Base-by-base conservation (phyloP, 2,888 invertebrate species). In the Drosophila neonasuta region DNA sequence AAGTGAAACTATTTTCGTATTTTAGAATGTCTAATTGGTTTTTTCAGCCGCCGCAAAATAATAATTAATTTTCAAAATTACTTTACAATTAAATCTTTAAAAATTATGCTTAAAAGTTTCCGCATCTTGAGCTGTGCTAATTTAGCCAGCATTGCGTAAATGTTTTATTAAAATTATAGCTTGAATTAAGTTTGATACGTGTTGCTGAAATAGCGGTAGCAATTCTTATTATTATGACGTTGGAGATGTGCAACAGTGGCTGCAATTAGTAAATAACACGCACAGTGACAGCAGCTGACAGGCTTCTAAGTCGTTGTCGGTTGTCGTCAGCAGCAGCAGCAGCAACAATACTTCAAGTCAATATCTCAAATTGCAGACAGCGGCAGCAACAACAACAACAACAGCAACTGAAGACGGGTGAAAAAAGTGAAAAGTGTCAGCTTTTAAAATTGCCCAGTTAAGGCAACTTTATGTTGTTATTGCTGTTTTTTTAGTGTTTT, bases 361-460 rank as follows among this genome's bases (percentile, higher is more conserved):
- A 76, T 71, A 64, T 76, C 65, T 72, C 65, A 76, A 57, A 56
- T 39, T 48, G 57, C 52, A 74, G 69, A 62, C 74, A 74, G 57
- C 69, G 51, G 45, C 24, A 63, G 45, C 24, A 63, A 24, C 24
- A 24, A 24, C 24, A 24, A 24, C 20, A 20, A 5, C 41, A 42
- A 29, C 51, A 34, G 20, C 36, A 36, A 13, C 51, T 36, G 8
- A 11, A 36, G 32, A 55, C 44, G 44, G 32, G 34, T 7, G 3
- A 45, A 44, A 48, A 86, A 80, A 80, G 86, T 86, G 86, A 80
- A 80, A 80, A 77, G 74, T 64, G 81, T 13, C 68, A 84, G 60
- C 54, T 72, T 76, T 76, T 55, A 50, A 77, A 73, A 58, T 77
- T 58, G 55, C 42, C 41, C 50, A 56, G 56, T 58, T 30, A 59